Percentiles rank a stretch among this genome's conserved stretches.
Evolutionary conservation across 2,888 invertebrate species (phyloP).

Genomic region (Deroplatys truncata): DNA sequence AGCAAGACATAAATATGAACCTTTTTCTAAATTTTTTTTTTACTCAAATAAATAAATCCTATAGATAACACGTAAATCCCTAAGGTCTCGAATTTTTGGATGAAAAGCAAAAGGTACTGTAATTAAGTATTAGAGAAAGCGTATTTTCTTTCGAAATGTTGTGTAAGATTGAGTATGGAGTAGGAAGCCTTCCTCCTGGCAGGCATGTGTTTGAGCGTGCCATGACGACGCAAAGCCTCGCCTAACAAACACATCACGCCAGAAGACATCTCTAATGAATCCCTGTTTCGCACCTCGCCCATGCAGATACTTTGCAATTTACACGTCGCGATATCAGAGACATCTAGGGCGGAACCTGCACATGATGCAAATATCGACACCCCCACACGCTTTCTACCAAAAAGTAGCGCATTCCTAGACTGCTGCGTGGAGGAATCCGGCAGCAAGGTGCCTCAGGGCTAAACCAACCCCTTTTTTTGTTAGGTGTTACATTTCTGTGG

Average conservation of each 20-base stretch:
- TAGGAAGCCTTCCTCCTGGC: too few species aligned
- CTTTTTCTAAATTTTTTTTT: too few species aligned
- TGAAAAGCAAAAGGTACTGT: too few species aligned
- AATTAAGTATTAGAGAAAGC: too few species aligned
- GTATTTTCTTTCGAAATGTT: too few species aligned
- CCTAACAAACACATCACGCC: background rate
- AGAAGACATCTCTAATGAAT: background rate
- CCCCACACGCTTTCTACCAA: background rate
- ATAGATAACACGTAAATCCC: too few species aligned
- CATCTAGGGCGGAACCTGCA: background rate
- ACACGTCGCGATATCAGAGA: background rate
- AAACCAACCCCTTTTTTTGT: background rate
- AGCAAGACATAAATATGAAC: too few species aligned
- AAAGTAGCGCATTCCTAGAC: too few species aligned
- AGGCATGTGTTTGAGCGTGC: background rate
- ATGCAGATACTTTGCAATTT: background rate
- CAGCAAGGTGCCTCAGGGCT: background rate
- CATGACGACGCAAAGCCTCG: background rate
- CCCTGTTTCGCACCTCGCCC: background rate
- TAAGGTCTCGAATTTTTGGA: too few species aligned
- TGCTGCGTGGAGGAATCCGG: background rate
- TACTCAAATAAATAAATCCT: too few species aligned
- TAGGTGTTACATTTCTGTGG: background rate
- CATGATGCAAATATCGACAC: background rate
- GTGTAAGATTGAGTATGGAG: too few species aligned